Evolutionary conservation across 2,888 invertebrate genomes (phyloP).

Genomic region (Ecliptopera silaceata): DNA sequence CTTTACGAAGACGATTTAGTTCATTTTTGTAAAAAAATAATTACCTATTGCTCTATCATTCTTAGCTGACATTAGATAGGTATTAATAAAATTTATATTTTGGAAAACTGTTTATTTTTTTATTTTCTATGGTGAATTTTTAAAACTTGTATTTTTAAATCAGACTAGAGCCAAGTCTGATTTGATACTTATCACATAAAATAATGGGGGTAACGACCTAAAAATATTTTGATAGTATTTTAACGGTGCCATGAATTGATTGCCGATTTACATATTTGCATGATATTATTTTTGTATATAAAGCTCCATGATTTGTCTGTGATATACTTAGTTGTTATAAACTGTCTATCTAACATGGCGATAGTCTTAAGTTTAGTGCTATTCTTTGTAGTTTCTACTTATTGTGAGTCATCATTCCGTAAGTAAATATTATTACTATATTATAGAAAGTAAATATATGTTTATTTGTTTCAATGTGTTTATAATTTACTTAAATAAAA

Average conservation of each 20-base stretch:
- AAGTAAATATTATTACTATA: too few relatives aligned
- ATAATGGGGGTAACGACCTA: slow-evolving; percentile 5
- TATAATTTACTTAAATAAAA: too few relatives aligned
- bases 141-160: background rate
- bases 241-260: slow-evolving; percentile 6
- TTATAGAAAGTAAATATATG: too few relatives aligned
- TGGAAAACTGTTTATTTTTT: too few relatives aligned
- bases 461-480: too few relatives aligned
- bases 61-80: too few relatives aligned
- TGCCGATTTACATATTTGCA: slow-evolving; percentile 16
- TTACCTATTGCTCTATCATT: too few relatives aligned
- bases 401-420: slow-evolving; percentile 16
- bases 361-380: slow-evolving; percentile 5
- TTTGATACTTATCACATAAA: background rate
- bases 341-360: slow-evolving; percentile 13
- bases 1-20: too few relatives aligned
- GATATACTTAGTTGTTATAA: slow-evolving; percentile 1
- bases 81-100: too few relatives aligned
- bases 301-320: slow-evolving; percentile 1
- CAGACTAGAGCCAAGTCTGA: background rate
- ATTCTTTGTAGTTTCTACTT: background rate
- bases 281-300: slow-evolving; percentile 20
- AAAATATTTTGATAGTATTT: background rate
- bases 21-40: too few relatives aligned
- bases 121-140: too few relatives aligned